Percentiles rank a stretch among this genome's conserved stretches.
These are phyloP conservation scores for Marcusenius ussheri DNA, from an alignment of 2,113 vertebrate genomes.

Conservation along the genomic window DNA sequence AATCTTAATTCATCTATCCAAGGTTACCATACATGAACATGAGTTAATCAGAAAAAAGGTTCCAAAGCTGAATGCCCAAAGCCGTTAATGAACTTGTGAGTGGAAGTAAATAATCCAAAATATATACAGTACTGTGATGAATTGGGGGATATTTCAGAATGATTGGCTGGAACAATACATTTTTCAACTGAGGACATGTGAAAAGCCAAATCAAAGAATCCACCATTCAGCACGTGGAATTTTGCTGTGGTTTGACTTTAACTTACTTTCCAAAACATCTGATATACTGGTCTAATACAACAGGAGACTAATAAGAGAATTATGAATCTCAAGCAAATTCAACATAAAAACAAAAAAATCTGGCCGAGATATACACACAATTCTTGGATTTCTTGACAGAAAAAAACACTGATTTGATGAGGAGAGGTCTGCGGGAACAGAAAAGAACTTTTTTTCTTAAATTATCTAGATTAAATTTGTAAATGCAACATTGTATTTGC, in stretches of 20 bases:
- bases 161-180: background rate
- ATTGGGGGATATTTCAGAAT: background rate
- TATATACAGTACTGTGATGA: background rate
- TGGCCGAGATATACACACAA: background rate
- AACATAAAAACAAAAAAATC: background rate
- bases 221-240: background rate
- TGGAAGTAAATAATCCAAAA: background rate
- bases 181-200: background rate
- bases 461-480: background rate
- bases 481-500: background rate
- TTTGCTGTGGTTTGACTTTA: background rate
- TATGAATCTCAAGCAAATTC: background rate
- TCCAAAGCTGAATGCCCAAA: background rate
- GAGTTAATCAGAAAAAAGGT: background rate
- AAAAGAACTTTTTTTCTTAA: background rate
- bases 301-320: background rate
- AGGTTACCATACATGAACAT: background rate
- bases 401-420: background rate
- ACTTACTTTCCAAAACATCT: slow-evolving; percentile 7
- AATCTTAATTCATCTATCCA: background rate
- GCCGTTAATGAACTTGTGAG: background rate
- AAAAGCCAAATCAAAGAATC: background rate
- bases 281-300: background rate
- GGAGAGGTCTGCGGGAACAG: background rate
- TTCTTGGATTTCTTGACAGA: background rate